Evolutionary conservation across 2,888 invertebrate genomes (phyloP).

Genomic region (Phlogophora meticulosa): DNA sequence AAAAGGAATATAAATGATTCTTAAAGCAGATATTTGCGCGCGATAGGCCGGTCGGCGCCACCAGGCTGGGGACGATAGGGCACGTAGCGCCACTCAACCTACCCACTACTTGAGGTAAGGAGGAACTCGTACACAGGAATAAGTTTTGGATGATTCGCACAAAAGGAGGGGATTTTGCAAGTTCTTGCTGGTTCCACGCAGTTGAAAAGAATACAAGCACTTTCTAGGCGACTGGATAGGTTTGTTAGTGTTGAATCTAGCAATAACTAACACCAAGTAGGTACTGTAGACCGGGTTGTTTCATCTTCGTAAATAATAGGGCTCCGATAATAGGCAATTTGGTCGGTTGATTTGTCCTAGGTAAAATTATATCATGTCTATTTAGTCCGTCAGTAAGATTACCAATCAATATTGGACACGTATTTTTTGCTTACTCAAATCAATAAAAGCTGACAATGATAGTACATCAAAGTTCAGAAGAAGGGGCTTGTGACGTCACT

Average conservation of each 20-base stretch:
- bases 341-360: too few species aligned
- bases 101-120: constrained; percentile 39
- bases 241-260: background rate
- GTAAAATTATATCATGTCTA: too few species aligned
- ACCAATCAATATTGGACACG: too few species aligned
- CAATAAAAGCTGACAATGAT: too few species aligned
- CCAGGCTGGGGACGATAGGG: constrained; percentile 47
- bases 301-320: too few species aligned
- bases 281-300: too few species aligned
- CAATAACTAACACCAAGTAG: too few species aligned
- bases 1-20: constrained; percentile 70
- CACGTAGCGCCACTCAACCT: constrained; percentile 54
- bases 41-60: constrained; percentile 65
- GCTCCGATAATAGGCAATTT: too few species aligned
- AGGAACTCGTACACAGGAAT: constrained; percentile 42
- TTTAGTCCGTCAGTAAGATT: too few species aligned
- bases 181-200: background rate
- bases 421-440: too few species aligned
- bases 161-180: constrained; percentile 39
- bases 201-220: background rate
- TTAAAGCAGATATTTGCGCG: constrained; percentile 69
- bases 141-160: constrained; percentile 52
- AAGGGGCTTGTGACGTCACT: too few species aligned
- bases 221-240: background rate
- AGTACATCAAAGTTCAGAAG: too few species aligned